phyloP scores from a whole-genome alignment of 1,140 invertebrate genomes.

The Neodiprion virginianus region DNA sequence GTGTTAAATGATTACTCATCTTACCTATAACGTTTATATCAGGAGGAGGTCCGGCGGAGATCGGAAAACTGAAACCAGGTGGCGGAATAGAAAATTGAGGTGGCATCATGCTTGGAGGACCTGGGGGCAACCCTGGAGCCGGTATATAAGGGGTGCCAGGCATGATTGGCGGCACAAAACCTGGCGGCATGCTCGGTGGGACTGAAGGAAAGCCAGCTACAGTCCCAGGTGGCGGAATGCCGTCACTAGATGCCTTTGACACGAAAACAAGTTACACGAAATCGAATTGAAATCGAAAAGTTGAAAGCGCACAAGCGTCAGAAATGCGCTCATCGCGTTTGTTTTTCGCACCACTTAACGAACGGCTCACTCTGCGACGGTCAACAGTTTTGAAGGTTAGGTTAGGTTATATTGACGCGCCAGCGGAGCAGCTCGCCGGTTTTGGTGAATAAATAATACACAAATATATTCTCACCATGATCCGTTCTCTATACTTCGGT shows the following conservation, averaged over 20 bases:
- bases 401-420: constrained; percentile 44
- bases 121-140: constrained; percentile 55
- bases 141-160: constrained; percentile 56
- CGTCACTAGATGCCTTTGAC: constrained; percentile 54
- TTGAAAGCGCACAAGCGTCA: constrained; percentile 31
- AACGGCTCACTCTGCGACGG: neutral
- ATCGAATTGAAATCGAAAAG: constrained; percentile 17
- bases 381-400: neutral
- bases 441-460: neutral
- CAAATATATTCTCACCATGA: neutral
- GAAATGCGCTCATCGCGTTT: constrained; percentile 40
- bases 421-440: neutral
- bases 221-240: constrained; percentile 62
- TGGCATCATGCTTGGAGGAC: constrained; percentile 72
- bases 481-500: neutral
- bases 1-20: neutral
- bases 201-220: constrained; percentile 46
- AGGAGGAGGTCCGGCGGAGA: constrained; percentile 58
- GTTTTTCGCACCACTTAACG: constrained; percentile 25
- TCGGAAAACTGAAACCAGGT: constrained; percentile 71
- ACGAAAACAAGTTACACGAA: no score
- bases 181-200: constrained; percentile 49
- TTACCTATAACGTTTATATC: constrained; percentile 58
- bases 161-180: constrained; percentile 57
- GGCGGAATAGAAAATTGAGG: constrained; percentile 78